phyloP scores from a whole-genome alignment of 1,140 invertebrate species.

The Sinella curviseta region DNA sequence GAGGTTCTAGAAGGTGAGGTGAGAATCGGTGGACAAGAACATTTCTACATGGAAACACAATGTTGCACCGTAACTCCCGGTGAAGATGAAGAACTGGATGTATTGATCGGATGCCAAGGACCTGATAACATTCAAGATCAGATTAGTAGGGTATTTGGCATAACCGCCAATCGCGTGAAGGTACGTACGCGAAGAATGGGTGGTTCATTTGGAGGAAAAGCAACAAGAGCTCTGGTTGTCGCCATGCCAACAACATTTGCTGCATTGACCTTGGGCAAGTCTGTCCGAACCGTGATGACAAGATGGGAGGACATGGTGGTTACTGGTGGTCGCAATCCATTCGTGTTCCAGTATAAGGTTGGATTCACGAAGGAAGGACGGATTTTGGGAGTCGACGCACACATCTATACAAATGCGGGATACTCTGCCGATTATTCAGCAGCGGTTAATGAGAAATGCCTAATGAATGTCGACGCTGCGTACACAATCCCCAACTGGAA shows the following conservation, averaged over 20 bases:
- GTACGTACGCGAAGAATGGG: constrained; percentile 57
- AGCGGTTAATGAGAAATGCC: constrained; percentile 65
- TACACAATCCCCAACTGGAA: constrained; percentile 71
- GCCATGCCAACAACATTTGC: constrained; percentile 56
- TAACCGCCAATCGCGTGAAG: constrained; percentile 56
- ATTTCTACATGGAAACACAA: constrained; percentile 64
- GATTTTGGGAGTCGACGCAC: constrained; percentile 54
- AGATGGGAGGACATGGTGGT: constrained; percentile 61
- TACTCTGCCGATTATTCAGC: constrained; percentile 54
- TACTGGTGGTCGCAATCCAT: constrained; percentile 59
- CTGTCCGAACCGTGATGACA: constrained; percentile 11
- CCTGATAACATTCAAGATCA: constrained; percentile 55
- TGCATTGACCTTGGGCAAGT: constrained; percentile 55
- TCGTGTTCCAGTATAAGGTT: constrained; percentile 57
- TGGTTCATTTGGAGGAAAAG: constrained; percentile 64
- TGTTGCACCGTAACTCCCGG: constrained; percentile 56
- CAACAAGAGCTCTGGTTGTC: constrained; percentile 53
- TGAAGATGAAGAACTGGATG: constrained; percentile 60
- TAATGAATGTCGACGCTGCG: constrained; percentile 75
- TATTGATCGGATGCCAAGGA: constrained; percentile 57
- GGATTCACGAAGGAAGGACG: constrained; percentile 54
- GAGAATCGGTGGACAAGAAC: constrained; percentile 61
- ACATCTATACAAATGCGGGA: constrained; percentile 57
- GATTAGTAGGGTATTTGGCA: constrained; percentile 52
- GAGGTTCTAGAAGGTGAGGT: constrained; percentile 53